Conservation (phyloP, 2,888 invertebrate genomes). For the Campoplex nolae region DNA sequence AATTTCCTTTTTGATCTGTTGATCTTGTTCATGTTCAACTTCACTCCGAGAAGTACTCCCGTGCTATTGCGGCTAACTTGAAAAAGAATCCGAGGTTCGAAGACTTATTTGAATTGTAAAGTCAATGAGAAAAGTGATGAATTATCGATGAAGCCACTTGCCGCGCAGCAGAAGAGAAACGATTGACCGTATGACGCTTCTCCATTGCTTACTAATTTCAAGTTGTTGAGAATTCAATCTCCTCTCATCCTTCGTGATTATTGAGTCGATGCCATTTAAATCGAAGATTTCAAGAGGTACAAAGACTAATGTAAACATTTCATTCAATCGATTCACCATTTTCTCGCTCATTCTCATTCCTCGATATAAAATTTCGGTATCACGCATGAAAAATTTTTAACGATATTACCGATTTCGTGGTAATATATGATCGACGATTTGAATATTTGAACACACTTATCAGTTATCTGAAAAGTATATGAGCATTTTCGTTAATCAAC, state of each 20-base stretch:
- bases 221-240: not conserved
- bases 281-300: not conserved
- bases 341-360: not conserved
- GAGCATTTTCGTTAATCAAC: no score
- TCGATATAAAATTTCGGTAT: not conserved
- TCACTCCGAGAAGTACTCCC: not conserved
- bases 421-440: not conserved
- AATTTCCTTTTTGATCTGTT: not conserved
- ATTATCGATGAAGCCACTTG: slow-evolving; percentile 24
- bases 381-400: not conserved
- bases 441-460: not conserved
- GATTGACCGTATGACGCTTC: not conserved
- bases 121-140: slow-evolving; percentile 27
- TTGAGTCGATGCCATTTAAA: slow-evolving; percentile 8
- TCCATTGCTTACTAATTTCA: not conserved
- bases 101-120: slow-evolving; percentile 22
- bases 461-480: not conserved
- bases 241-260: not conserved
- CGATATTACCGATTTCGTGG: not conserved
- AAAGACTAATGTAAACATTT: not conserved
- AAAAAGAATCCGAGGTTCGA: not conserved
- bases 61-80: not conserved
- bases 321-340: not conserved
- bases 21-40: slow-evolving; percentile 16
- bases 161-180: slow-evolving; percentile 2